These are phyloP conservation scores for Trichosurus vulpecula DNA, from an alignment of 2,797 vertebrate genomes.

Conservation along the genomic window DNA sequence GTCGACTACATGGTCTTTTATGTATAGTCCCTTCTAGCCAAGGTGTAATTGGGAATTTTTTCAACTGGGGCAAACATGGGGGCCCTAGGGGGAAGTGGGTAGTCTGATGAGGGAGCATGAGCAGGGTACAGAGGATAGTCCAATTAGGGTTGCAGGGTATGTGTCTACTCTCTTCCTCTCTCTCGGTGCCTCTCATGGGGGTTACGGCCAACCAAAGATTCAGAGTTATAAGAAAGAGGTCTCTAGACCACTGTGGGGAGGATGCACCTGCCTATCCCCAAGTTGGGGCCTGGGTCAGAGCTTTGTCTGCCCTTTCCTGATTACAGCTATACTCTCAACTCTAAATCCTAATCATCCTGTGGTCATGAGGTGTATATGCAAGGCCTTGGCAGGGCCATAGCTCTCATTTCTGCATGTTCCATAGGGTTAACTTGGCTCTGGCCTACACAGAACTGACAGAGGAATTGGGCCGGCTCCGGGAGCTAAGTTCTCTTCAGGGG, in stretches of 20 bases:
- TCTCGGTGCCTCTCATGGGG: not conserved
- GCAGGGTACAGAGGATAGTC: not conserved
- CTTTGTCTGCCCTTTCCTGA: not conserved
- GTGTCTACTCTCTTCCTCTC: not conserved
- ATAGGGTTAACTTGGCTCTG: slow-evolving; percentile 96
- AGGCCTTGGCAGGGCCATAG: accelerated
- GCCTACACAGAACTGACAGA: slow-evolving; percentile 98
- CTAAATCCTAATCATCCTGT: not conserved
- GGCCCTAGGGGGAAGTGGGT: not conserved
- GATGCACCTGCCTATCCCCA: not conserved
- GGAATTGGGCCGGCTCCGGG: slow-evolving; percentile 93
- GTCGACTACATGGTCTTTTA: not conserved
- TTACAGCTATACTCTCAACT: not conserved
- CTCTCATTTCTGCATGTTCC: not conserved
- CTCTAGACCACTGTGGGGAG: not conserved
- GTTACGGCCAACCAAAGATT: not conserved
- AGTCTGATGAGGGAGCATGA: not conserved
- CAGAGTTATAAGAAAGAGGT: not conserved
- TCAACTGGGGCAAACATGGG: not conserved
- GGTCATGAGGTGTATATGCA: not conserved
- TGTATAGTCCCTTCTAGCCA: not conserved
- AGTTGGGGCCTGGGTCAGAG: not conserved
- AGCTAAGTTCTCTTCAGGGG: slow-evolving; percentile 93
- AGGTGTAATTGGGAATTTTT: not conserved
- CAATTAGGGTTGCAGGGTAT: not conserved